Evolutionary conservation across 1,140 invertebrate species (phyloP).

Genomic region (Dinoponera quadriceps): DNA sequence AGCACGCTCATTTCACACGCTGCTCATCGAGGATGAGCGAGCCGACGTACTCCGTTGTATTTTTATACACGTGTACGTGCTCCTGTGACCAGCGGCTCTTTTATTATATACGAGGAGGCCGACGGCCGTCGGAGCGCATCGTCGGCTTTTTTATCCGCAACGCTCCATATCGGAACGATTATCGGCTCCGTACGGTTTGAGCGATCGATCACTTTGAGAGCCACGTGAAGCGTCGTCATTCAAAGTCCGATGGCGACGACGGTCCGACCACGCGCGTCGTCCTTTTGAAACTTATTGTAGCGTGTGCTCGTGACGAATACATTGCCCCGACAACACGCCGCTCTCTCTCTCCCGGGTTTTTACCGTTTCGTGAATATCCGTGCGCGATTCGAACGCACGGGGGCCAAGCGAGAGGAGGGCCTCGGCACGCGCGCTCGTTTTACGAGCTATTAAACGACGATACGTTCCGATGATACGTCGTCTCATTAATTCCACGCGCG

Average conservation of each 20-base stretch:
- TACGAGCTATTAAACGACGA: conserved; percentile 38
- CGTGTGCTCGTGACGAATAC: conserved; percentile 59
- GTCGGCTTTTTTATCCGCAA: conserved; percentile 35
- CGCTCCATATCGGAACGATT: conserved; percentile 28
- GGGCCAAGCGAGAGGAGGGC: conserved; percentile 69
- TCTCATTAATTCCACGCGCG: too few species aligned
- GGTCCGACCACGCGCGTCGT: conserved; percentile 13
- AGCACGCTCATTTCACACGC: conserved; percentile 65
- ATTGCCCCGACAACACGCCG: conserved; percentile 11
- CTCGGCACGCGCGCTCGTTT: neutral
- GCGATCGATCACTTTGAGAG: conserved; percentile 46
- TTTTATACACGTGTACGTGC: conserved; percentile 57
- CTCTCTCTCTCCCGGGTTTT: conserved; percentile 60
- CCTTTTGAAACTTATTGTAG: conserved; percentile 47
- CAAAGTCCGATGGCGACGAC: conserved; percentile 28
- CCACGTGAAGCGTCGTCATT: conserved; percentile 40
- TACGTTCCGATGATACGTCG: neutral
- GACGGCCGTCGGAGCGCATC: conserved; percentile 52
- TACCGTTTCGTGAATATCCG: conserved; percentile 73
- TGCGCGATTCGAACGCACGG: conserved; percentile 73
- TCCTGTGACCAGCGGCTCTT: conserved; percentile 58
- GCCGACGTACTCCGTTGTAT: conserved; percentile 54
- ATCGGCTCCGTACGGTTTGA: conserved; percentile 37
- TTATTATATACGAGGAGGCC: conserved; percentile 58
- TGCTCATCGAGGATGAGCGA: conserved; percentile 33